Evolutionary conservation across 2,113 vertebrate genomes (phyloP).

Genomic region (Xiphorhynchus elegans): DNA sequence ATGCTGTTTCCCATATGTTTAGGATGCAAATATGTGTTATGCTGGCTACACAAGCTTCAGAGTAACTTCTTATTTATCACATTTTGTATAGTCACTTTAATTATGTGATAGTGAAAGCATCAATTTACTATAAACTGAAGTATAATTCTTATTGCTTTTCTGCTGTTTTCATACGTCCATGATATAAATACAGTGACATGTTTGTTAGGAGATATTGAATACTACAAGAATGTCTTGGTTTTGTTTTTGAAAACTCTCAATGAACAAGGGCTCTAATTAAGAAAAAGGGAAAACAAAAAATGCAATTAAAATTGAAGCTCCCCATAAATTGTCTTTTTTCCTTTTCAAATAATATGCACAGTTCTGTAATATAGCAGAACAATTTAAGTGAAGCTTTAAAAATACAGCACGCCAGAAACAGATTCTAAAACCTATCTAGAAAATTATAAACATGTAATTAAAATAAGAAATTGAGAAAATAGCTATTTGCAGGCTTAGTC

Average conservation of each 20-base stretch:
- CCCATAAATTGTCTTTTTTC: constrained; percentile 1
- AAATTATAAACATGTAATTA: neutral
- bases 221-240: neutral
- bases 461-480: constrained; percentile 12
- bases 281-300: neutral
- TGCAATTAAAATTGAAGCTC: neutral
- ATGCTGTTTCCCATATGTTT: neutral
- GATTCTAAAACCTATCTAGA: neutral
- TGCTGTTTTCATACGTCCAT: neutral
- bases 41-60: neutral
- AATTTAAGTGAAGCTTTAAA: constrained; percentile 14
- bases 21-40: neutral
- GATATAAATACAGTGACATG: neutral
- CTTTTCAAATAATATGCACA: neutral
- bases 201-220: constrained; percentile 23
- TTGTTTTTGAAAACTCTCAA: constrained; percentile 2
- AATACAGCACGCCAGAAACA: neutral
- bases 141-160: constrained; percentile 1
- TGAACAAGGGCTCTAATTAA: constrained; percentile 26
- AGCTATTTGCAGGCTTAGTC: neutral
- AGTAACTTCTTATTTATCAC: neutral
- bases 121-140: neutral
- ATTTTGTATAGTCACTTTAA: neutral
- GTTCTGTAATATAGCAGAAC: neutral
- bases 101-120: neutral